Evolutionary conservation across 2,113 vertebrate species (phyloP).

Genomic region (Solea solea): DNA sequence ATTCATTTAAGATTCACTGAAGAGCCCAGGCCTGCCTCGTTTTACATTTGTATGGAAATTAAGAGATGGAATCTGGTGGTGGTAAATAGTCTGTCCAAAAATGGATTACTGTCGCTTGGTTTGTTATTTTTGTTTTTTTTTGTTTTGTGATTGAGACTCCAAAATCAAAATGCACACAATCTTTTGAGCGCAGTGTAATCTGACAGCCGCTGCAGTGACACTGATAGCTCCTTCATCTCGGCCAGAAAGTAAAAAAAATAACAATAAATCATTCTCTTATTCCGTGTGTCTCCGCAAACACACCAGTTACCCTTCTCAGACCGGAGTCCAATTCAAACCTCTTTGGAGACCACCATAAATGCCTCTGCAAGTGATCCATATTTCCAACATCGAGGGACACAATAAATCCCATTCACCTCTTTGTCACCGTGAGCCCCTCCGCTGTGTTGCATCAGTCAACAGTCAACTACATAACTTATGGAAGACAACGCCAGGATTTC

Average conservation of each 20-base stretch:
- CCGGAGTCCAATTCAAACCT: constrained; percentile 41
- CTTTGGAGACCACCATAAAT: constrained; percentile 25
- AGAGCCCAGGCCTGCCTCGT: constrained; percentile 77
- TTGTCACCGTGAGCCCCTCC: constrained; percentile 32
- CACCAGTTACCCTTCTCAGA: constrained; percentile 29
- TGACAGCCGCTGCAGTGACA: constrained; percentile 24
- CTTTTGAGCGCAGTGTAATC: constrained; percentile 42
- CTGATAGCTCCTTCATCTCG: constrained; percentile 22
- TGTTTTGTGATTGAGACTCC: constrained; percentile 51
- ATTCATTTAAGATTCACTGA: constrained; percentile 81
- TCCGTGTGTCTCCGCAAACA: constrained; percentile 15
- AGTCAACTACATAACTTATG: constrained; percentile 72
- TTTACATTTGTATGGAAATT: constrained; percentile 84
- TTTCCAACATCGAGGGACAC: constrained; percentile 47
- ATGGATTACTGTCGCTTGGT: constrained; percentile 50
- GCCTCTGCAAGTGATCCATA: constrained; percentile 54
- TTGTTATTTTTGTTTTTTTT: constrained; percentile 57
- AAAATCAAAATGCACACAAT: constrained; percentile 48
- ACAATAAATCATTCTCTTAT: not conserved
- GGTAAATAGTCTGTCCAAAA: constrained; percentile 76
- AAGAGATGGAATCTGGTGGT: constrained; percentile 79
- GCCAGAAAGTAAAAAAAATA: constrained; percentile 15
- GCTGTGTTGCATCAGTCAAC: constrained; percentile 55
- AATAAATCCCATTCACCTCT: constrained; percentile 58
- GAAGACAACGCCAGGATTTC: constrained; percentile 72